Conservation (phyloP, 1,140 invertebrate species). For the Polyergus mexicanus region DNA sequence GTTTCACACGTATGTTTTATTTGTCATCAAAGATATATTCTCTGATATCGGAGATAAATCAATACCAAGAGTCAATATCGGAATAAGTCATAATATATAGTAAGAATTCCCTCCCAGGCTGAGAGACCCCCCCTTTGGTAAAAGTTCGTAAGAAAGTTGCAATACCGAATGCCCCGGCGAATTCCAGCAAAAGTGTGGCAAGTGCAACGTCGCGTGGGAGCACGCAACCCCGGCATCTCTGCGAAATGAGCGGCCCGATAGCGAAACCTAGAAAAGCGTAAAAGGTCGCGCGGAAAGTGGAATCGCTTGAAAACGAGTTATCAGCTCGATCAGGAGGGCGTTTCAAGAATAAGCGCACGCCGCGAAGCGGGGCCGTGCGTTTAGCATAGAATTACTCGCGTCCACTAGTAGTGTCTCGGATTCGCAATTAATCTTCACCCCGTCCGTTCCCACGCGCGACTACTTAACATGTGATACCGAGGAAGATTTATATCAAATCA, state of each 20-base stretch:
- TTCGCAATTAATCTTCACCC: conserved; percentile 31
- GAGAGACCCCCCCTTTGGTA: conserved; percentile 14
- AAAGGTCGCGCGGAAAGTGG: conserved; percentile 50
- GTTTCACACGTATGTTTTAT: not conserved
- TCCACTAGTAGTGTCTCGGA: conserved; percentile 18
- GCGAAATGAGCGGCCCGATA: not conserved
- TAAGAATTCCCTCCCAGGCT: not conserved
- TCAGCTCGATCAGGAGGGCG: conserved; percentile 40
- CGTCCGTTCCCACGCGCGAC: conserved; percentile 48
- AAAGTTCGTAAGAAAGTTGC: conserved; percentile 51
- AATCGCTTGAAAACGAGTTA: conserved; percentile 55
- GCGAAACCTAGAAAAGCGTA: conserved; percentile 63
- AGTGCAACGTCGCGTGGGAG: conserved; percentile 59
- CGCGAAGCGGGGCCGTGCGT: conserved; percentile 1
- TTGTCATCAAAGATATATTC: not conserved
- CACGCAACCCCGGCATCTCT: conserved; percentile 41
- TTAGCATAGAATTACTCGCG: conserved; percentile 59
- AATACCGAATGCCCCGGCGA: conserved; percentile 5
- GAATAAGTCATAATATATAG: not conserved
- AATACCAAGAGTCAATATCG: not conserved
- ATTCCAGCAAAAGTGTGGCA: conserved; percentile 51
- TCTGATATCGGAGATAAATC: not conserved
- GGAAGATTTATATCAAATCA: conserved; percentile 5
- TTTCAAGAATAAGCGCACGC: not conserved
- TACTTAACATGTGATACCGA: conserved; percentile 36